Base-by-base conservation (phyloP, 2,888 invertebrate genomes). In the Teleiodes luculella region DNA sequence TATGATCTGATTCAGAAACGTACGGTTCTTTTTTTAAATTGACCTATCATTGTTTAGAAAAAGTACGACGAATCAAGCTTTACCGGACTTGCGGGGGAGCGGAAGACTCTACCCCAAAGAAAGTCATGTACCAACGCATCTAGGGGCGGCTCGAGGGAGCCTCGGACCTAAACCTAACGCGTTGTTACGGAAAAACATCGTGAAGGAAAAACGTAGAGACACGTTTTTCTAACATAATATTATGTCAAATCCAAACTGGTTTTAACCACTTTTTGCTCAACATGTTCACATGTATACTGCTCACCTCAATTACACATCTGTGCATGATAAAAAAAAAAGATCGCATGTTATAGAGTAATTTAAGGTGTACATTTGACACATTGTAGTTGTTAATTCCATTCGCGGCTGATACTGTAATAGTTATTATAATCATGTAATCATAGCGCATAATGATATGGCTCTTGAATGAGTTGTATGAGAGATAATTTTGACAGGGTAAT, bases 331-430 rank as follows among this genome's bases (percentile, higher is more conserved):
- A 41, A 55, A 52, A 55, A 52, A 52, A 41, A 18, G 24, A 56
- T 56, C 49, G 52, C 56, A 49, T 56, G 52, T 36, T 36, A 5
- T 16, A 16, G 33, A 13, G 43, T 36, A 39, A 49, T 49, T 43
- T 48, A n/a, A 55, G 8, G 16, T 18, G 16, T 24, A 48, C 33
- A 43, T 31, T 55, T 52, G 51, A 55, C 56, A 49, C 48, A 49
- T 39, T 48, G 52, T 55, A 14, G 4, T 31, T 13, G 37, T 37
- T 55, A 55, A 55, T 55, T 47, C 33, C 46, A 48, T 48, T 52
- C 48, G 52, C 10, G 28, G 43, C 41, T 56, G 43, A 56, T 49
- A 53, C 35, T 28, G 41, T 52, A 52, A 37, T 53, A 47, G 14
- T 47, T 33, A n/a, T n/a, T n/a, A 39, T 47, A 52, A 36, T 53